A percentile compares a stretch with the other conserved stretches of the same genome.
Conservation (phyloP, 2,113 vertebrate species). For the Microcebus griseorufus region DNA sequence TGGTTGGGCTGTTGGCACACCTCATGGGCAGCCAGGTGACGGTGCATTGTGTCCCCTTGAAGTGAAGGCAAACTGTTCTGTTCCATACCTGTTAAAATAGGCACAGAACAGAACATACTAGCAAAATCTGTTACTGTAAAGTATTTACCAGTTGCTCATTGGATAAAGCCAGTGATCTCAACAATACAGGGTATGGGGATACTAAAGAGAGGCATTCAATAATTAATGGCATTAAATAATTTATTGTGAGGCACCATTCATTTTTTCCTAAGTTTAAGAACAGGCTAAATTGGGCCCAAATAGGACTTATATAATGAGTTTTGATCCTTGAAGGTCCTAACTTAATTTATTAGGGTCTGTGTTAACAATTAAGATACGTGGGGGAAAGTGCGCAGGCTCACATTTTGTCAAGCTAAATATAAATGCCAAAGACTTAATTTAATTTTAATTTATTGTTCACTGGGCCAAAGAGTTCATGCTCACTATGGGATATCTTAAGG, state of each 20-base stretch:
- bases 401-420: background rate
- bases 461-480: background rate
- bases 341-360: background rate
- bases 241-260: background rate
- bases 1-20: background rate
- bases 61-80: background rate
- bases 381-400: background rate
- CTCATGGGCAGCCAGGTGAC: too few relatives aligned
- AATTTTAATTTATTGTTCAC: background rate
- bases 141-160: background rate
- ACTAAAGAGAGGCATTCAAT: background rate
- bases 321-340: background rate
- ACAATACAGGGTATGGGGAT: background rate
- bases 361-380: background rate
- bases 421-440: background rate
- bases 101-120: background rate
- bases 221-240: background rate
- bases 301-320: background rate
- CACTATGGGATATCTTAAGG: background rate
- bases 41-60: background rate
- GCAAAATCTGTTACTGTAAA: background rate
- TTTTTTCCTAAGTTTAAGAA: background rate
- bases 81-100: background rate
- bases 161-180: background rate
- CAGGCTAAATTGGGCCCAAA: background rate